Conservation (phyloP, 2,888 invertebrate genomes). For the Nomada flava region DNA sequence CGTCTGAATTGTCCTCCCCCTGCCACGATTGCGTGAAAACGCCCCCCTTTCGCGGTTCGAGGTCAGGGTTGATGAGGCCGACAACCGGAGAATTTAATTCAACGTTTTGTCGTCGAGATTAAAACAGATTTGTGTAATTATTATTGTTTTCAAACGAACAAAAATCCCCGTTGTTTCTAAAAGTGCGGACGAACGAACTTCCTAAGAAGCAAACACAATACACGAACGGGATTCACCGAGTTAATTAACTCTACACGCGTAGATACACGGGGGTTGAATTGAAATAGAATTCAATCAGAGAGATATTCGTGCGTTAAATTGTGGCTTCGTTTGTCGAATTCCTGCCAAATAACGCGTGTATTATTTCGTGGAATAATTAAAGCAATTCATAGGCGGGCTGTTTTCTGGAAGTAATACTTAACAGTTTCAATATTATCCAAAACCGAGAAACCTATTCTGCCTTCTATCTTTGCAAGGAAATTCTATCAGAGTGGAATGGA, state of each 20-base stretch:
- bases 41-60: not conserved
- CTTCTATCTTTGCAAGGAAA: not conserved
- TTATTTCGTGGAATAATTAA: not conserved
- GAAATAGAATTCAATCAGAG: slow-evolving; percentile 10
- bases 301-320: slow-evolving; percentile 12
- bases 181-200: not conserved
- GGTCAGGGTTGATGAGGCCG: slow-evolving; percentile 8
- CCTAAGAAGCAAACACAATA: slow-evolving; percentile 9
- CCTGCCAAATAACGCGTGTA: not conserved
- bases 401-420: not conserved
- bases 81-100: not conserved
- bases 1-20: slow-evolving; percentile 1
- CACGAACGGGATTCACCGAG: not conserved
- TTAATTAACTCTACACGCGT: slow-evolving; percentile 9
- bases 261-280: not conserved
- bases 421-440: not conserved
- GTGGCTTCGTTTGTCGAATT: not conserved
- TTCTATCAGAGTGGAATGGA: not conserved
- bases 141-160: not conserved
- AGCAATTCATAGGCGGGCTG: not conserved
- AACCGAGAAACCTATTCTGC: not conserved
- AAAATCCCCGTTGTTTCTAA: not conserved
- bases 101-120: not conserved
- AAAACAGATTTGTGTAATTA: not conserved
- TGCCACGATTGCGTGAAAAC: slow-evolving; percentile 31